These are phyloP conservation scores for Mythimna vitellina DNA, from an alignment of 2,888 invertebrate species.

Conservation along the genomic window DNA sequence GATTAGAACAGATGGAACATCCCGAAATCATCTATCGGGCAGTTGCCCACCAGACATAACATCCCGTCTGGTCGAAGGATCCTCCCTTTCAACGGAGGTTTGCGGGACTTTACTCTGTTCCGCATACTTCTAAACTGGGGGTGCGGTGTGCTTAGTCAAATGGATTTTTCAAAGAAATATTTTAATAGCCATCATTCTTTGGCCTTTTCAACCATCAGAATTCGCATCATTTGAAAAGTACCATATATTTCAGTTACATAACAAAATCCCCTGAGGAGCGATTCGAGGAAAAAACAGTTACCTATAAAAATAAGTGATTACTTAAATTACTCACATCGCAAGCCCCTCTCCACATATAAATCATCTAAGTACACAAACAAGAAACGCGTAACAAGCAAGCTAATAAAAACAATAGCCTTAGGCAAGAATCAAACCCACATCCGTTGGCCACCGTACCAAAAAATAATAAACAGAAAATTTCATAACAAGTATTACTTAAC, in stretches of 20 bases:
- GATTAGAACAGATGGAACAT: too few species aligned
- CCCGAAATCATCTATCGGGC: too few species aligned
- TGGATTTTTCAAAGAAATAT: too few species aligned
- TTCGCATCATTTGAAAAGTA: too few species aligned
- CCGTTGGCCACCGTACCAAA: neutral
- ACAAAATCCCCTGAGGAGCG: neutral
- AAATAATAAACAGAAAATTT: conserved; percentile 51
- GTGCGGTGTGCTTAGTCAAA: too few species aligned
- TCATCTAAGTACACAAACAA: conserved; percentile 35
- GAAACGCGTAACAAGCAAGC: conserved; percentile 4
- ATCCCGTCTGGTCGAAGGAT: too few species aligned
- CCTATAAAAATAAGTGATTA: neutral
- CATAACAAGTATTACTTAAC: conserved; percentile 49
- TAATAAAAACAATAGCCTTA: conserved; percentile 45
- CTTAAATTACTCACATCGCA: neutral
- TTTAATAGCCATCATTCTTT: too few species aligned
- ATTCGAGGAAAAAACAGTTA: neutral
- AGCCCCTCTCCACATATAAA: conserved; percentile 19
- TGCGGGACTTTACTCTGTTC: too few species aligned
- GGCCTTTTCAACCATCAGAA: too few species aligned
- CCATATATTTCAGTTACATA: neutral
- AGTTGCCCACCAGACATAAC: too few species aligned
- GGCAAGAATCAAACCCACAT: conserved; percentile 27
- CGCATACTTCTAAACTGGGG: too few species aligned
- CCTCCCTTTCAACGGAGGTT: too few species aligned